These are phyloP conservation scores for Thamnophis elegans DNA, from an alignment of 2,797 vertebrate species.

Conservation along the genomic window DNA sequence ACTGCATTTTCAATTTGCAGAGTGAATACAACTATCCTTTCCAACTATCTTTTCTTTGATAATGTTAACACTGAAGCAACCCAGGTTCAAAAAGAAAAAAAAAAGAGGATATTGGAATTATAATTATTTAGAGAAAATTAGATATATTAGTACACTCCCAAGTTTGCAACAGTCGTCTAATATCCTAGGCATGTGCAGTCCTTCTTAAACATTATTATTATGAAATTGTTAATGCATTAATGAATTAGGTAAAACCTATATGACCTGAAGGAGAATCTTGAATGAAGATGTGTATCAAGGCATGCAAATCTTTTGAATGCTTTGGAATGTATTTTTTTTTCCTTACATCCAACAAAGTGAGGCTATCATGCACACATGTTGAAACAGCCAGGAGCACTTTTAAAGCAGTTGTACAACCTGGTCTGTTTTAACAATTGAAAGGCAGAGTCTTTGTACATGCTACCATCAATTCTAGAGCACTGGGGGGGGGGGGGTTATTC, in stretches of 20 bases:
- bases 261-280: not conserved
- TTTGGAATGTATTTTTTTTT: not conserved
- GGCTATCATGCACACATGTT: not conserved
- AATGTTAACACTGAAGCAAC: not conserved
- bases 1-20: not conserved
- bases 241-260: not conserved
- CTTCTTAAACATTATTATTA: not conserved
- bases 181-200: not conserved
- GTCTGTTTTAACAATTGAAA: not conserved
- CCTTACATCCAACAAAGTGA: not conserved
- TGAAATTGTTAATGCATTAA: not conserved
- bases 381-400: not conserved
- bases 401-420: not conserved
- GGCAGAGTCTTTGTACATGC: not conserved
- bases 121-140: not conserved
- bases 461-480: not conserved
- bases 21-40: not conserved
- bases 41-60: not conserved
- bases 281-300: not conserved
- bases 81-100: not conserved
- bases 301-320: not conserved
- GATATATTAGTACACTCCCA: not conserved
- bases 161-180: not conserved
- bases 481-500: not conserved
- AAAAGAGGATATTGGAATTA: not conserved